Evolutionary conservation across 2,797 vertebrate species (phyloP).

Genomic region (Argyrosomus regius): DNA sequence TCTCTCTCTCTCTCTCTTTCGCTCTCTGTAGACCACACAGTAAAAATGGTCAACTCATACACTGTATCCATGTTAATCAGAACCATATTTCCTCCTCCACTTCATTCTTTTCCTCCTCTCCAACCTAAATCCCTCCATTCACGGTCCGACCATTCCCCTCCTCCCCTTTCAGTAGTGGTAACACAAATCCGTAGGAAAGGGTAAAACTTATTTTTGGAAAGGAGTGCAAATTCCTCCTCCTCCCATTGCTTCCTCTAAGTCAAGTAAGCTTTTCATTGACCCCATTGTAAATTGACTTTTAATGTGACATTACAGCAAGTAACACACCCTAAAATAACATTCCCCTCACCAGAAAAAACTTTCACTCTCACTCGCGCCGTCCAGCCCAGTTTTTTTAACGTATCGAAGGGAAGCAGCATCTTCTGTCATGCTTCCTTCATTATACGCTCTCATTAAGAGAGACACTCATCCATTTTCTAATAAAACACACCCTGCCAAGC

Average conservation of each 20-base stretch:
- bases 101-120: constrained; percentile 77
- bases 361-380: constrained; percentile 55
- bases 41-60: constrained; percentile 82
- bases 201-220: constrained; percentile 87
- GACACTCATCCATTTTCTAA: constrained; percentile 77
- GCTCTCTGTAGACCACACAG: constrained; percentile 79
- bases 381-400: constrained; percentile 42
- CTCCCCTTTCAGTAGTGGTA: constrained; percentile 82
- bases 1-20: constrained; percentile 27
- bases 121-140: constrained; percentile 83
- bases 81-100: constrained; percentile 85
- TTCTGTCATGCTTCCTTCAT: constrained; percentile 70
- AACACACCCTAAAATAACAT: constrained; percentile 82
- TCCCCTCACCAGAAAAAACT: constrained; percentile 66
- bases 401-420: constrained; percentile 68
- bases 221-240: constrained; percentile 84
- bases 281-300: constrained; percentile 85
- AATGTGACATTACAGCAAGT: constrained; percentile 82
- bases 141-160: constrained; percentile 75
- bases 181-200: constrained; percentile 86
- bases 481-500: constrained; percentile 77
- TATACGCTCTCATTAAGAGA: constrained; percentile 71
- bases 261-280: constrained; percentile 86
- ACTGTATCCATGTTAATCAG: constrained; percentile 83
- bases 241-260: constrained; percentile 85